phyloP scores from a whole-genome alignment of 2,797 vertebrate species.

The Garrulus glandarius region DNA sequence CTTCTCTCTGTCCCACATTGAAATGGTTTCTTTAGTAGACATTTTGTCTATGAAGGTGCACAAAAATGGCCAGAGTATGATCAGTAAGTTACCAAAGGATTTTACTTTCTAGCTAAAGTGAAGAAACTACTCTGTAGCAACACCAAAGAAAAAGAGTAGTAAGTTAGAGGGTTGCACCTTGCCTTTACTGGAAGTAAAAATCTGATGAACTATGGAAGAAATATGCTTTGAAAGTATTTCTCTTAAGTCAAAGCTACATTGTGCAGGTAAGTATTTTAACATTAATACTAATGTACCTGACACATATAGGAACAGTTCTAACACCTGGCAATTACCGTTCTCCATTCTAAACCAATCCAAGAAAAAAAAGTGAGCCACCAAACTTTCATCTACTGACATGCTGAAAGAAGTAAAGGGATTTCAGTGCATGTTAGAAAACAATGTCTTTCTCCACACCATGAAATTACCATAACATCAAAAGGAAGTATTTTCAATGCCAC shows the following conservation, averaged over 20 bases:
- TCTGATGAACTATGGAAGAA: neutral
- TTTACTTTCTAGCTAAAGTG: neutral
- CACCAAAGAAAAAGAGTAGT: neutral
- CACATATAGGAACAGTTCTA: neutral
- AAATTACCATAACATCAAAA: neutral
- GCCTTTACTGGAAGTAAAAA: neutral
- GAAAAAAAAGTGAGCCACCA: neutral
- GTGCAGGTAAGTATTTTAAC: neutral
- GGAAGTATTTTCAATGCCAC: neutral
- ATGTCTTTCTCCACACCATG: neutral
- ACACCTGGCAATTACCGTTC: neutral
- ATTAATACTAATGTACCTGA: neutral
- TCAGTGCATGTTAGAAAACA: neutral
- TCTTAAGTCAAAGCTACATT: neutral
- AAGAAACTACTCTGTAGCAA: neutral
- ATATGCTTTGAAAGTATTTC: neutral
- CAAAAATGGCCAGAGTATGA: neutral
- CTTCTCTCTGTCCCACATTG: neutral
- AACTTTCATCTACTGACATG: rapidly evolving
- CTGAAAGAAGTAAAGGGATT: neutral
- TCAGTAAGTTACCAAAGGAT: neutral
- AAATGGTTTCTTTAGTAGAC: neutral
- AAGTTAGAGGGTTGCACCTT: neutral
- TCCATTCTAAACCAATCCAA: neutral
- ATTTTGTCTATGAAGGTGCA: neutral